A percentile compares a stretch with the other conserved stretches of the same genome.
These are phyloP conservation scores for Taeniopygia guttata DNA, from an alignment of 2,797 vertebrate species.

Conservation along the genomic window DNA sequence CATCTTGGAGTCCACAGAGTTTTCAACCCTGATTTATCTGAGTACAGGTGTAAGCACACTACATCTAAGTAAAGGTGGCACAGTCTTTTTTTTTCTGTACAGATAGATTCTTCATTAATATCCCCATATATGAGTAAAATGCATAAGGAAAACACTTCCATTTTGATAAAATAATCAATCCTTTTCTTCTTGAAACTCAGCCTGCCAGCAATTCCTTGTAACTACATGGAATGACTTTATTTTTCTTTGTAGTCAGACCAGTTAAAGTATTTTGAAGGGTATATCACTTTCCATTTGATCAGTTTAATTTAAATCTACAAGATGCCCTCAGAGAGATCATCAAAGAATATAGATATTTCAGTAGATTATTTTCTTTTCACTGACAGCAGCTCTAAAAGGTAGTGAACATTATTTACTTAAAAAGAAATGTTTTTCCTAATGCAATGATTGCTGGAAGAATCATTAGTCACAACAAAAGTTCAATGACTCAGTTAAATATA, in stretches of 20 bases:
- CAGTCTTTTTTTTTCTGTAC: not conserved
- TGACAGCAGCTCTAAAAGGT: constrained; percentile 65
- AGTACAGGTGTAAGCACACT: not conserved
- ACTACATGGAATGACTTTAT: not conserved
- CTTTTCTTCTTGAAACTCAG: not conserved
- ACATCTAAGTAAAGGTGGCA: not conserved
- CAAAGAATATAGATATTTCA: constrained; percentile 51
- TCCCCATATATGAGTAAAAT: not conserved
- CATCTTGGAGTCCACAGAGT: not conserved
- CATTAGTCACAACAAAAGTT: constrained; percentile 68
- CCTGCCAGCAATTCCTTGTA: not conserved
- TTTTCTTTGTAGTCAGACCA: constrained; percentile 13
- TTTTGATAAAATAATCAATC: not conserved
- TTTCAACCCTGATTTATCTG: constrained; percentile 1
- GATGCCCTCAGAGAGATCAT: constrained; percentile 66
- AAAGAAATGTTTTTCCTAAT: constrained; percentile 66
- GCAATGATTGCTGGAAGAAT: constrained; percentile 59
- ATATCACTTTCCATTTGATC: constrained; percentile 57
- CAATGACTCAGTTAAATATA: constrained; percentile 60
- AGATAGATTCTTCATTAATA: not conserved
- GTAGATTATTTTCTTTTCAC: constrained; percentile 16
- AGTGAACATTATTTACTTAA: constrained; percentile 72
- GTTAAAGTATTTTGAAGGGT: constrained; percentile 33
- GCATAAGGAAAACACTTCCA: not conserved
- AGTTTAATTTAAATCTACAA: constrained; percentile 67